Percentiles rank a stretch among this genome's conserved stretches.
Conservation (phyloP, 1,140 invertebrate species). For the Drosophila nikananu region DNA sequence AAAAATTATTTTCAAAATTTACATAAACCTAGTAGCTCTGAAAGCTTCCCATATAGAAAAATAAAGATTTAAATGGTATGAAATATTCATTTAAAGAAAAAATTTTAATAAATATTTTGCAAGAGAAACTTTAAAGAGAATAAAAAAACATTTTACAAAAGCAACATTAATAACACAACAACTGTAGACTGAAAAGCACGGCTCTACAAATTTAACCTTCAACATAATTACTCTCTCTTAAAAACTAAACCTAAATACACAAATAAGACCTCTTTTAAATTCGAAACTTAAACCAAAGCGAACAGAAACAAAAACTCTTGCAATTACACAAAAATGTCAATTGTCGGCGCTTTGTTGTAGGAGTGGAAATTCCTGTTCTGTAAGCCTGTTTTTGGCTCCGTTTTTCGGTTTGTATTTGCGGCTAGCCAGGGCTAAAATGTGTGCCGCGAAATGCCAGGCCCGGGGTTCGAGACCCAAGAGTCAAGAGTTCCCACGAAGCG, state of each 20-base stretch:
- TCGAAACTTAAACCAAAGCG: constrained; percentile 4
- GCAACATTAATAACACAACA: not conserved
- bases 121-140: too few relatives aligned
- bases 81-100: too few relatives aligned
- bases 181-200: not conserved
- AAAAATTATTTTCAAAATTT: too few relatives aligned
- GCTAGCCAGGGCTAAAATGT: constrained; percentile 68
- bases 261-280: constrained; percentile 13
- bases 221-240: not conserved
- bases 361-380: constrained; percentile 83
- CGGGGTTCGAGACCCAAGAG: constrained; percentile 37
- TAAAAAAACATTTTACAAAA: too few relatives aligned
- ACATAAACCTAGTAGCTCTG: too few relatives aligned
- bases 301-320: constrained; percentile 34
- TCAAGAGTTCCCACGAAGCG: constrained; percentile 75
- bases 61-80: too few relatives aligned
- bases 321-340: constrained; percentile 75
- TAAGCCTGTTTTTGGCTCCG: constrained; percentile 68
- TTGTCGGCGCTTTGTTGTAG: constrained; percentile 70
- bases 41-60: too few relatives aligned
- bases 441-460: constrained; percentile 76
- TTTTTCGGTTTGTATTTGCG: constrained; percentile 30
- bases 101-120: too few relatives aligned
- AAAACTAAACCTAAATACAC: constrained; percentile 7
- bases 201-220: not conserved